A percentile compares a stretch with the other conserved stretches of the same genome.
These are phyloP conservation scores for Encarsia formosa DNA, from an alignment of 2,888 invertebrate genomes.

Conservation along the genomic window DNA sequence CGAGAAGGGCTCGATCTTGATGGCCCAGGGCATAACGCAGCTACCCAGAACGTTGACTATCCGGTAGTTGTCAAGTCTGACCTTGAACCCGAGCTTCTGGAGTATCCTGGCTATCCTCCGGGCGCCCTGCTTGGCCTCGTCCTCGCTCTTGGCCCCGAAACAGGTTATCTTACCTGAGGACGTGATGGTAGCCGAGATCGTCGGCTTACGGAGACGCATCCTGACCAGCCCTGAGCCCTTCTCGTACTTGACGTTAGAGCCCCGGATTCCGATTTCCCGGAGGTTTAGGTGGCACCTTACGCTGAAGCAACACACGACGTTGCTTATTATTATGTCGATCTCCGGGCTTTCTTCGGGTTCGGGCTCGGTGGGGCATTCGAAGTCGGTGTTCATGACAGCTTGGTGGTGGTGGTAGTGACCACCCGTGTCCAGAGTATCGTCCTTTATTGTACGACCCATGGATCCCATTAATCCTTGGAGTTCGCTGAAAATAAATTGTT, in stretches of 20 bases:
- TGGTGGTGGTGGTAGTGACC: too few species aligned
- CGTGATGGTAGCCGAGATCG: slow-evolving; percentile 97
- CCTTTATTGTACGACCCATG: too few species aligned
- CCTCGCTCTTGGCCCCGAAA: slow-evolving; percentile 85
- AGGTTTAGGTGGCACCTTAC: slow-evolving; percentile 95
- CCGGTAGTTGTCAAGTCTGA: slow-evolving; percentile 85
- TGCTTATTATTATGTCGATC: slow-evolving; percentile 94
- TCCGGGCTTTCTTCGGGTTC: slow-evolving; percentile 62
- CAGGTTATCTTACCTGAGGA: slow-evolving; percentile 96
- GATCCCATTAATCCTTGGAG: too few species aligned
- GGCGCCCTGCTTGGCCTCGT: slow-evolving; percentile 83
- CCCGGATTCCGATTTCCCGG: slow-evolving; percentile 87
- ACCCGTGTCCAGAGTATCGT: too few species aligned
- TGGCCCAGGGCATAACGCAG: slow-evolving; percentile 95
- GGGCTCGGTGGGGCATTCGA: slow-evolving; percentile 31
- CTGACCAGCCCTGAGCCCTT: slow-evolving; percentile 90
- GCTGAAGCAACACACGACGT: slow-evolving; percentile 96
- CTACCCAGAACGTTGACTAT: slow-evolving; percentile 98
- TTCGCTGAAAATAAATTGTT: too few species aligned
- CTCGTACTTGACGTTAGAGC: slow-evolving; percentile 90
- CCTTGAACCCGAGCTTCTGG: slow-evolving; percentile 89
- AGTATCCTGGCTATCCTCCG: slow-evolving; percentile 86
- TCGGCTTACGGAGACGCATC: slow-evolving; percentile 93
- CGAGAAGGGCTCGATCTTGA: slow-evolving; percentile 90
- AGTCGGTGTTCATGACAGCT: slow-evolving; percentile 33